Percentiles rank a stretch among this genome's conserved stretches.
Evolutionary conservation across 1,140 invertebrate species (phyloP).

Genomic region (Harlomillsia oculata): DNA sequence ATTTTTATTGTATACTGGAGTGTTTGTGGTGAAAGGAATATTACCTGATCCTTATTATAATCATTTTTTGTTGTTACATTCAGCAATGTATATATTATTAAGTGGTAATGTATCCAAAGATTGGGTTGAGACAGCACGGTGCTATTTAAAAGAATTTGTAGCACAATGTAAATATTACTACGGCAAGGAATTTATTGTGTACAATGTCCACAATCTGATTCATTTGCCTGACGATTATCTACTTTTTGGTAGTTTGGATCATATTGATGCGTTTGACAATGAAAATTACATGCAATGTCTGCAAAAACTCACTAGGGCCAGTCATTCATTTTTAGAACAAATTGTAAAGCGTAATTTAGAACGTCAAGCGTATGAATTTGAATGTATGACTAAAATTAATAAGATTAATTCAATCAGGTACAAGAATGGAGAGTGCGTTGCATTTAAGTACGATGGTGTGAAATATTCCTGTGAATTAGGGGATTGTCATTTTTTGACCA

Average conservation of each 20-base stretch:
- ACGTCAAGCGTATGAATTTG: too few species aligned
- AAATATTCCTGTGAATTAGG: too few species aligned
- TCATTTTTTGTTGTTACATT: conserved; percentile 40
- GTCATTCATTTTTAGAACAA: not conserved
- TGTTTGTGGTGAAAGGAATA: conserved; percentile 38
- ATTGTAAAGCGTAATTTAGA: not conserved
- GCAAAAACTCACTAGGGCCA: not conserved
- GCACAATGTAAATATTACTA: not conserved
- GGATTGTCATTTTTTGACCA: too few species aligned
- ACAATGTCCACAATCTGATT: conserved; percentile 13
- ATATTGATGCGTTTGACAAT: conserved; percentile 1
- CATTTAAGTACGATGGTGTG: too few species aligned
- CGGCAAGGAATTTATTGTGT: not conserved
- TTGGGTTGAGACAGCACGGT: not conserved
- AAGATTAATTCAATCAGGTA: too few species aligned
- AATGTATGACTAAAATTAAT: too few species aligned
- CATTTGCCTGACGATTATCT: conserved; percentile 1
- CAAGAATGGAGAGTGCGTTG: too few species aligned
- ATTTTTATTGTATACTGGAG: conserved; percentile 43
- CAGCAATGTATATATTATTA: conserved; percentile 35
- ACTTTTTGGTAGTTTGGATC: conserved; percentile 1
- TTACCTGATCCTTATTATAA: conserved; percentile 37
- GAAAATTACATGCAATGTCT: conserved; percentile 15
- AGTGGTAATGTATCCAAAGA: not conserved
- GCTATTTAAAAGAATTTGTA: conserved; percentile 1